Percentiles rank a stretch among this genome's conserved stretches.
phyloP scores from a whole-genome alignment of 2,113 vertebrate species.

The Hyperopisus bebe region DNA sequence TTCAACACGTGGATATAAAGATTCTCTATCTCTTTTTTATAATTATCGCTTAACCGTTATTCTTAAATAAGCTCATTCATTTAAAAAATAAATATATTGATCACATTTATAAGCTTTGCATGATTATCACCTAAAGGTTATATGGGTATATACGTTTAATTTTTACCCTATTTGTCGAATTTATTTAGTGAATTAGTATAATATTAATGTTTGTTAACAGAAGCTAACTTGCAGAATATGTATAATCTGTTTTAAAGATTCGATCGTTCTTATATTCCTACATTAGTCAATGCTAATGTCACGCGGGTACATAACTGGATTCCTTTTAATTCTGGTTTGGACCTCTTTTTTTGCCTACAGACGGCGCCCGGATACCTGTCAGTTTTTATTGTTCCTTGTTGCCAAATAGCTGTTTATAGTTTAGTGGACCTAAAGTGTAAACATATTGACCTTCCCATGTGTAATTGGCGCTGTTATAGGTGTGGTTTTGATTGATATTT shows the following conservation, averaged over 20 bases:
- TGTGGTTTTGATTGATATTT: not conserved
- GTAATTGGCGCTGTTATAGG: not conserved
- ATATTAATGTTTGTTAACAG: not conserved
- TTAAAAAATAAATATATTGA: not conserved
- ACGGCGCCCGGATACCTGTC: not conserved
- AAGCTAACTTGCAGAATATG: not conserved
- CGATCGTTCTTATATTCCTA: not conserved
- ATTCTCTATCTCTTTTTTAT: not conserved
- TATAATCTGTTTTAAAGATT: not conserved
- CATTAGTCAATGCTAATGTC: not conserved
- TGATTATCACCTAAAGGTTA: not conserved
- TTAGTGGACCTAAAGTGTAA: not conserved
- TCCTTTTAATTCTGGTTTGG: not conserved
- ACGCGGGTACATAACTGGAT: not conserved
- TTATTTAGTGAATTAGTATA: not conserved
- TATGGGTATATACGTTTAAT: not conserved
- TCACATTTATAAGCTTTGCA: not conserved
- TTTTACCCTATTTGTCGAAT: not conserved
- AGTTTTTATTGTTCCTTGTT: not conserved
- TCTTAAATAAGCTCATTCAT: not conserved
- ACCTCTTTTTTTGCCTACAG: not conserved
- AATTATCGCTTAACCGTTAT: not conserved
- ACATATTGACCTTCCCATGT: not conserved
- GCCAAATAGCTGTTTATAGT: not conserved
- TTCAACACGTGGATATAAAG: not conserved